Conservation (phyloP, 2,888 invertebrate genomes). For the Imbricaverruca yamaguchii region DNA sequence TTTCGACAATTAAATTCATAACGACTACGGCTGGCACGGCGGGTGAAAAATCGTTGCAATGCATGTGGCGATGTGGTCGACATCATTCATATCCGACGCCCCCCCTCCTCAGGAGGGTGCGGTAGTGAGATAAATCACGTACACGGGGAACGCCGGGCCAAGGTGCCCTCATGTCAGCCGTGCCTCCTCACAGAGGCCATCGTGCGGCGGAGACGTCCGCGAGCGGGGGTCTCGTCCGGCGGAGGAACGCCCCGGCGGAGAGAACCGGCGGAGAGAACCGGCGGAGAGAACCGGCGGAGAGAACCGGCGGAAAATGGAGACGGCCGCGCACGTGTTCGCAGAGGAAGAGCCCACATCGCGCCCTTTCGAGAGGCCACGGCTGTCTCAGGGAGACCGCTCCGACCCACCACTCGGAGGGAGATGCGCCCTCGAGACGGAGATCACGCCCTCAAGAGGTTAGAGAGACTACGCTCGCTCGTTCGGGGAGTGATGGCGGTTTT, state of each 20-base stretch:
- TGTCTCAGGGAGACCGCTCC: no score
- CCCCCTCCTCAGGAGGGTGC: neutral
- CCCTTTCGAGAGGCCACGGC: no score
- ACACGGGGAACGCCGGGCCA: neutral
- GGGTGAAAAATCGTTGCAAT: neutral
- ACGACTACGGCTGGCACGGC: neutral
- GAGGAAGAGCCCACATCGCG: no score
- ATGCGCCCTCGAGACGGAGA: no score
- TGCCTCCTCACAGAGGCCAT: neutral
- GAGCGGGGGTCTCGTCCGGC: neutral
- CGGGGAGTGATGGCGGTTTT: no score
- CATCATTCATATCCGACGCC: neutral
- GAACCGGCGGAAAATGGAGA: neutral
- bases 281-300: neutral
- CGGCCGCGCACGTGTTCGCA: no score
- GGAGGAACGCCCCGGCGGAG: neutral
- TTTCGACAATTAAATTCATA: slow-evolving; percentile 10
- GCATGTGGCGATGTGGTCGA: neutral
- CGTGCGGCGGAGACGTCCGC: neutral
- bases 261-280: neutral
- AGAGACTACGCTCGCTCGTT: neutral
- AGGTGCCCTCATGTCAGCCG: no score
- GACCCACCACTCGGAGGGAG: no score
- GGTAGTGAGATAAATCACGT: neutral
- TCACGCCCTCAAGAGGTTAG: no score